Evolutionary conservation across 2,888 invertebrate species (phyloP).

Genomic region (Coelogynopora nodosa): DNA sequence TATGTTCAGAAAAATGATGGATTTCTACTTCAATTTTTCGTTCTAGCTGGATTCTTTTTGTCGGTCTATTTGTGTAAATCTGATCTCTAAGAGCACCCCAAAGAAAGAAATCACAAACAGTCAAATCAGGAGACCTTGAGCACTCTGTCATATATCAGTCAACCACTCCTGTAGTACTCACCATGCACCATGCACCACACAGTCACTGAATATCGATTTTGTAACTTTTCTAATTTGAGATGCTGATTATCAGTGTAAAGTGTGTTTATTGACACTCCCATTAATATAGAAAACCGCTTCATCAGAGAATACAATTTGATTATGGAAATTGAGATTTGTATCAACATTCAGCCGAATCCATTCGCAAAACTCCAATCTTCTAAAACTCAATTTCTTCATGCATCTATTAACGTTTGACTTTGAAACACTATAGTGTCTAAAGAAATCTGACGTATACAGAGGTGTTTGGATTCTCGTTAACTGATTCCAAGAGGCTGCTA

Average conservation of each 20-base stretch:
- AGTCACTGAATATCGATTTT: background rate
- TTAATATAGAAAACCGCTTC: background rate
- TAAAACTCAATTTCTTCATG: background rate
- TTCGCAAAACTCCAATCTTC: background rate
- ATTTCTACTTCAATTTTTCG: constrained; percentile 13
- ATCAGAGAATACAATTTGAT: background rate
- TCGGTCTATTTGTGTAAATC: background rate
- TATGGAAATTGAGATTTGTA: background rate
- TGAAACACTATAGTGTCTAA: background rate
- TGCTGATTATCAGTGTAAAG: background rate
- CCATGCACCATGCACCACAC: background rate
- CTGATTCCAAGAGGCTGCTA: background rate
- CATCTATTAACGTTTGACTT: background rate
- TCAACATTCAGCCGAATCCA: background rate
- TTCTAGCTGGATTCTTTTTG: background rate
- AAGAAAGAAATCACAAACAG: constrained; percentile 2
- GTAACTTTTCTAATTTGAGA: background rate
- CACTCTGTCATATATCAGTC: no score
- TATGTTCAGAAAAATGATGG: background rate
- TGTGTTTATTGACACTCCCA: background rate
- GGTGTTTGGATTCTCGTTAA: background rate
- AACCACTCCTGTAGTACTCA: background rate
- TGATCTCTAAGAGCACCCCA: background rate
- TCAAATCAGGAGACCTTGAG: background rate
- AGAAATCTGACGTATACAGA: background rate